Conservation (phyloP, 2,888 invertebrate species). For the Plutella xylostella region DNA sequence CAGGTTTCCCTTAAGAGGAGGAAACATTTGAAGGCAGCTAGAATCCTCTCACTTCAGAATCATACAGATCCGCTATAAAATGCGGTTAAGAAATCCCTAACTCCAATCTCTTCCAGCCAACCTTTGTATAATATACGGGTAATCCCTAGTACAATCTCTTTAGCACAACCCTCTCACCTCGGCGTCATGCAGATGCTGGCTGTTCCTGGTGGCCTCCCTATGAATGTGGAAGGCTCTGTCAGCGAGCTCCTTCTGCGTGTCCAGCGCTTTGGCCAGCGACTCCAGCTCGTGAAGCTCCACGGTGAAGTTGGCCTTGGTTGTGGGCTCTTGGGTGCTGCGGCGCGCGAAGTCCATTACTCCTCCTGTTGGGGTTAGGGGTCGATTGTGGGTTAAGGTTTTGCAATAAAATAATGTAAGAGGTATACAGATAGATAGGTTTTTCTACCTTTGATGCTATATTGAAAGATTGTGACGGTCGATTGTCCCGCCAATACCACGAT, state of each 20-base stretch:
- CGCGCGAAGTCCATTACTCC: conserved; percentile 53
- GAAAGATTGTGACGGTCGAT: too few species aligned
- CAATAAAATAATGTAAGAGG: background rate
- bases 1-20: too few species aligned
- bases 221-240: conserved; percentile 77
- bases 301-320: conserved; percentile 43
- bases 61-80: too few species aligned
- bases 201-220: conserved; percentile 67
- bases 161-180: conserved; percentile 45
- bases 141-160: too few species aligned
- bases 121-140: background rate
- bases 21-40: too few species aligned
- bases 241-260: conserved; percentile 79
- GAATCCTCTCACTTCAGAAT: too few species aligned
- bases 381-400: background rate
- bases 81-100: too few species aligned
- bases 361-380: conserved; percentile 29
- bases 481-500: too few species aligned
- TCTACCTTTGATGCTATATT: too few species aligned
- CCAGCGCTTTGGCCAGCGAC: conserved; percentile 79
- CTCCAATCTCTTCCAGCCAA: too few species aligned
- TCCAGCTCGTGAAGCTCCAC: conserved; percentile 76
- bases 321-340: conserved; percentile 34
- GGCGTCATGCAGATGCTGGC: conserved; percentile 72
- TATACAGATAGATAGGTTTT: too few species aligned